Evolutionary conservation across 1,140 invertebrate species (phyloP), one percentile per base, ranked within the genome.

Genomic region (Ips typographus): DNA sequence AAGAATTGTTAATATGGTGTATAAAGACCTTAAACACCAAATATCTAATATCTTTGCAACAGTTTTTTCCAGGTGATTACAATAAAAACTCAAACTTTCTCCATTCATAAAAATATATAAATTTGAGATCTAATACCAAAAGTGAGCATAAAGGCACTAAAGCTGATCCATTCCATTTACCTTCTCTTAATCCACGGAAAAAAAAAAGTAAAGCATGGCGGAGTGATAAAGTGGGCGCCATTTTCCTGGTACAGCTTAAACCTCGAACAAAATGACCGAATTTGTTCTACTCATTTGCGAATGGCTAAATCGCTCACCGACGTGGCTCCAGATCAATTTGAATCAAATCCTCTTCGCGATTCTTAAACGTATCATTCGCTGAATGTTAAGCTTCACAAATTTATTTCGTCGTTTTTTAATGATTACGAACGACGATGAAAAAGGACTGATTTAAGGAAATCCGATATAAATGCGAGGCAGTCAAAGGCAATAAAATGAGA

Each of bases 201-300:
- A 39, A 40, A 39, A 49, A 66, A 66, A 57, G 55, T 58, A 66
- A 66, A 58, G 51, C 43, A 66, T 47, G 55, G 39, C 55, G 55
- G 22, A 7, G 56, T 66, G 65, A 66, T 66, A 66, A 66, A 66
- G 43, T 44, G 65, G 40, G 3, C 40, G 4, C 55, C 65, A 57
- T 58, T 66, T 66, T n/a, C 40, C 3, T 38, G 22, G 40, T 65
- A 56, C 63, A 42, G 63, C 37, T 66, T 40, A 66, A 66, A 66
- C 55, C 52, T 66, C 7, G 65, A 58, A 47, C 65, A 39, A 57
- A 66, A 66, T 59, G 55, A 52, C 43, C 55, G 38, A 66, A 66
- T 66, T 66, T 66, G 65, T 66, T 57, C 49, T 66, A 44, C 38
- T 66, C 65, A 49, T 66, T 58, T 36, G 42, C 36, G 52, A 66